phyloP scores from a whole-genome alignment of 2,888 invertebrate genomes.

The Rhingia campestris region DNA sequence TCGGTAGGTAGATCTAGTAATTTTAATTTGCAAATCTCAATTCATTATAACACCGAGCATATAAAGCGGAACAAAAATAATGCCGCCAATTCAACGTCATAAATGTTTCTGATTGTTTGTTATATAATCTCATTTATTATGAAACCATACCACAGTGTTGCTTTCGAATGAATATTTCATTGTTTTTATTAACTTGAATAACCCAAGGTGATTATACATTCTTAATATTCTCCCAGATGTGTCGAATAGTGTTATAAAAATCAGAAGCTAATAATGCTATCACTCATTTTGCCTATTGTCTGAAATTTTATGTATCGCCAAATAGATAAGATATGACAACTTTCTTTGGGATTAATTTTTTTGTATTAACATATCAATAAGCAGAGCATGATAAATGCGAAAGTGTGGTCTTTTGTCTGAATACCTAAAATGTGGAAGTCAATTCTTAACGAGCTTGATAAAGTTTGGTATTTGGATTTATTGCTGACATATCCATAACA shows the following conservation, averaged over 20 bases:
- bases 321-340: constrained; percentile 1
- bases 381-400: not conserved
- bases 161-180: not conserved
- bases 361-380: constrained; percentile 14
- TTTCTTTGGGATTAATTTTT: constrained; percentile 26
- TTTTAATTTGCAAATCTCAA: constrained; percentile 27
- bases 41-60: constrained; percentile 3
- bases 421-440: not conserved
- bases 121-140: constrained; percentile 5
- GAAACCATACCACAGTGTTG: not conserved
- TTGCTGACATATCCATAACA: not conserved
- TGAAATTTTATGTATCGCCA: not conserved
- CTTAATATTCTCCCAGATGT: constrained; percentile 30
- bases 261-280: not conserved
- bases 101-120: not conserved
- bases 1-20: constrained; percentile 2
- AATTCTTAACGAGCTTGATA: not conserved
- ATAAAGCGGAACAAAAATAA: constrained; percentile 13
- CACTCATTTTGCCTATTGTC: constrained; percentile 10
- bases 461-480: not conserved
- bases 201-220: constrained; percentile 19
- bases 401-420: constrained; percentile 5
- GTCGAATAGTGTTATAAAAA: not conserved
- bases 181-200: constrained; percentile 15
- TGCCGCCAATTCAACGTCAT: constrained; percentile 4